Percentiles rank a stretch among this genome's conserved stretches.
Evolutionary conservation across 1,140 invertebrate genomes (phyloP).

Genomic region (Uloborus diversus): DNA sequence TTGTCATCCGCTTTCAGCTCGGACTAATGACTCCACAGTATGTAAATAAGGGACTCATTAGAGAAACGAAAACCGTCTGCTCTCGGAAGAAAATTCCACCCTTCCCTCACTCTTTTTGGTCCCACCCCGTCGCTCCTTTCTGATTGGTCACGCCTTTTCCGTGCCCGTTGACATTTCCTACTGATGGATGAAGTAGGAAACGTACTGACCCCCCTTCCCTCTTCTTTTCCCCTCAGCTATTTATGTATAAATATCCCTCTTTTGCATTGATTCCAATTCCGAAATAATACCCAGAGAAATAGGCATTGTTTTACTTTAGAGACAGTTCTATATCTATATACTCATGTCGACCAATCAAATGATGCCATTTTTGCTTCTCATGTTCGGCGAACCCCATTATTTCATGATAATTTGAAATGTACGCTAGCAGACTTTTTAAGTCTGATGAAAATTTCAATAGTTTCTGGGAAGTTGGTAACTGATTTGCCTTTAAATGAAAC

Average conservation of each 20-base stretch:
- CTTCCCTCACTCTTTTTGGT: constrained; percentile 16
- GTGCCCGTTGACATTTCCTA: constrained; percentile 52
- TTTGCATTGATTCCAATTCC: constrained; percentile 55
- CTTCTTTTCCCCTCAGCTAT: constrained; percentile 15
- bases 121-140: constrained; percentile 29
- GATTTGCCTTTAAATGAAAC: no score
- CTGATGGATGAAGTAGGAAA: constrained; percentile 52
- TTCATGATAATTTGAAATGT: constrained; percentile 6
- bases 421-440: constrained; percentile 16
- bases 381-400: background rate
- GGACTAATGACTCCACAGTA: constrained; percentile 52
- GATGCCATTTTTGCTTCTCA: background rate
- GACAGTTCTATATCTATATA: no score
- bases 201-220: constrained; percentile 23
- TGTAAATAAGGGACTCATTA: constrained; percentile 56
- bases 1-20: constrained; percentile 39
- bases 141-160: constrained; percentile 56
- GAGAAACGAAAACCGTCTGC: constrained; percentile 54
- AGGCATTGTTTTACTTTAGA: background rate
- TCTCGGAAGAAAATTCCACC: constrained; percentile 24
- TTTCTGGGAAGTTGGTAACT: background rate
- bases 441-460: constrained; percentile 27
- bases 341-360: background rate
- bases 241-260: constrained; percentile 54
- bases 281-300: constrained; percentile 2